Evolutionary conservation across 2,888 invertebrate species (phyloP).

Genomic region (Fabriciana adippe): DNA sequence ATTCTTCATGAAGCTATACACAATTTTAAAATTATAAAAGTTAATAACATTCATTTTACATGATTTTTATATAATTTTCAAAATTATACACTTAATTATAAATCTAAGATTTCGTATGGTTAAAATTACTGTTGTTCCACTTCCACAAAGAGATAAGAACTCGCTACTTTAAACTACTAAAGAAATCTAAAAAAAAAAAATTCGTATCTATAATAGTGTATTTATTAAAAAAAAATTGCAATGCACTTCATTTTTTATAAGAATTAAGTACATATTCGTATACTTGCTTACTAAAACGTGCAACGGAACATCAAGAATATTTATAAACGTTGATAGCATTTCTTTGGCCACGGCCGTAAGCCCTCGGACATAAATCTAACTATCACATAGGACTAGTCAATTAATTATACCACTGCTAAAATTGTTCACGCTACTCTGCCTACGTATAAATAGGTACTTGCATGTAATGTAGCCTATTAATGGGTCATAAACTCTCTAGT

Average conservation of each 20-base stretch:
- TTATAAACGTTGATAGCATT: constrained; percentile 36
- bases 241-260: too few species aligned
- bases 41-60: too few species aligned
- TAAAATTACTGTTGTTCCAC: too few species aligned
- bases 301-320: constrained; percentile 22
- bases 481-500: constrained; percentile 46
- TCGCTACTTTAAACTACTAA: too few species aligned
- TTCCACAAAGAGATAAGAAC: too few species aligned
- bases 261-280: neutral
- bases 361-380: constrained; percentile 39
- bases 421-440: constrained; percentile 48
- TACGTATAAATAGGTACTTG: constrained; percentile 44
- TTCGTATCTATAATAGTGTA: too few species aligned
- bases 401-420: constrained; percentile 47
- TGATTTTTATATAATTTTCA: too few species aligned
- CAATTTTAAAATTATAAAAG: constrained; percentile 24
- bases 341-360: constrained; percentile 38
- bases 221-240: too few species aligned
- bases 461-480: constrained; percentile 46
- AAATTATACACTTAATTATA: too few species aligned
- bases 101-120: too few species aligned
- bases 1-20: constrained; percentile 36
- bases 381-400: constrained; percentile 43
- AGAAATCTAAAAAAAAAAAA: too few species aligned
- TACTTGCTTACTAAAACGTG: neutral